These are phyloP conservation scores for Poecilobothrus nobilitatus DNA, from an alignment of 2,888 invertebrate genomes.

Conservation along the genomic window DNA sequence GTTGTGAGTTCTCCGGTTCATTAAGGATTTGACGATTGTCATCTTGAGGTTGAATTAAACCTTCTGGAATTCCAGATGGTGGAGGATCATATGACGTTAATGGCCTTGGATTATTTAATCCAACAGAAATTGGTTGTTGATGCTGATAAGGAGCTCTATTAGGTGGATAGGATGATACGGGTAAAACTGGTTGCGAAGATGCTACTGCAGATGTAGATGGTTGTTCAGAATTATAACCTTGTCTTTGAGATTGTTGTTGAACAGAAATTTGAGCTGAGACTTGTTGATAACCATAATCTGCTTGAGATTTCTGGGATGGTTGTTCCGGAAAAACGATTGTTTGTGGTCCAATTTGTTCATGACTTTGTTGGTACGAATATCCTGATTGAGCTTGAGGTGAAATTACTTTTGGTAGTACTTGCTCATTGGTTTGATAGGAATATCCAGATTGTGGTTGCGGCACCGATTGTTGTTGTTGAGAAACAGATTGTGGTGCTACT, in stretches of 20 bases:
- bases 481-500: neutral
- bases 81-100: neutral
- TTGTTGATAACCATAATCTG: too few relatives aligned
- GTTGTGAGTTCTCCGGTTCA: neutral
- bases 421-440: neutral
- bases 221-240: neutral
- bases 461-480: neutral
- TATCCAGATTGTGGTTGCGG: neutral
- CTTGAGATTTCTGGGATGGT: neutral
- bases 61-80: neutral
- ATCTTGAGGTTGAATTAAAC: neutral
- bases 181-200: neutral
- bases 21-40: neutral
- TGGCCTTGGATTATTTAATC: neutral
- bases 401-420: too few relatives aligned
- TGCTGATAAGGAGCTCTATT: neutral
- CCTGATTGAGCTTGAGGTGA: neutral
- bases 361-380: neutral
- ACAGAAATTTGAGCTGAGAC: neutral
- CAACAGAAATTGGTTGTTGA: neutral
- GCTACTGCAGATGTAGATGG: neutral
- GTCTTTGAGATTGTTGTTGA: neutral
- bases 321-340: neutral
- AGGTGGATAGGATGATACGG: neutral
- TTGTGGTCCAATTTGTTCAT: neutral